Percentiles rank a stretch among this genome's conserved stretches.
phyloP scores from a whole-genome alignment of 2,797 vertebrate species.

The Enteromius treurensis region DNA sequence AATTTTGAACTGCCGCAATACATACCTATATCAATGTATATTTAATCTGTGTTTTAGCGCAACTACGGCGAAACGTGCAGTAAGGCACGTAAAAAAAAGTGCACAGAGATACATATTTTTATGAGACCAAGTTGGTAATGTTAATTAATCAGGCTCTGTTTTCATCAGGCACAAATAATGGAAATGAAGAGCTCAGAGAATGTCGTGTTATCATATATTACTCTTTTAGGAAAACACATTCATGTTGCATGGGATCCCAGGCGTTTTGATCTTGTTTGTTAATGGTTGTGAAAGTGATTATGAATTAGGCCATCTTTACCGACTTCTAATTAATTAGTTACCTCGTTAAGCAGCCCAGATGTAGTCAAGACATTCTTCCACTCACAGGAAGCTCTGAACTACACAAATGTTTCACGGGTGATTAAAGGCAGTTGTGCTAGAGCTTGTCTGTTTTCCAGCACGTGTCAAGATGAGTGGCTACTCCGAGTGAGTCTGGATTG shows the following conservation, averaged over 20 bases:
- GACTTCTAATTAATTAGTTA: slow-evolving; percentile 13
- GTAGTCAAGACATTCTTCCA: background rate
- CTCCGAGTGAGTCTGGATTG: background rate
- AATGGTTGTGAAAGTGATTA: slow-evolving; percentile 14
- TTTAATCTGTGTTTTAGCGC: too few species aligned
- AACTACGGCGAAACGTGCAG: too few species aligned
- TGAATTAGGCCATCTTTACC: background rate
- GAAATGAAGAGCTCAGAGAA: background rate
- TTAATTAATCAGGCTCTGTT: background rate
- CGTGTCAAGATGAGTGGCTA: background rate
- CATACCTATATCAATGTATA: too few species aligned
- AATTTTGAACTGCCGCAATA: too few species aligned
- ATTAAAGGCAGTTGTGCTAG: slow-evolving; percentile 20
- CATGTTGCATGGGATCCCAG: background rate
- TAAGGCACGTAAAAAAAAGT: too few species aligned
- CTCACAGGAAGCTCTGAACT: background rate
- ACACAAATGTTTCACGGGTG: slow-evolving; percentile 7
- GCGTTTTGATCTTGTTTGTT: slow-evolving; percentile 2
- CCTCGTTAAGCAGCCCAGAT: slow-evolving; percentile 14
- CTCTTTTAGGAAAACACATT: background rate
- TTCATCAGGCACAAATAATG: background rate
- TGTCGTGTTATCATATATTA: background rate
- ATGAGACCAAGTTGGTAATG: background rate
- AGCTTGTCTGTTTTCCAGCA: background rate
- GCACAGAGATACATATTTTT: too few species aligned